These are phyloP conservation scores for Sarcophilus harrisii DNA, from an alignment of 2,797 vertebrate species.

Conservation along the genomic window DNA sequence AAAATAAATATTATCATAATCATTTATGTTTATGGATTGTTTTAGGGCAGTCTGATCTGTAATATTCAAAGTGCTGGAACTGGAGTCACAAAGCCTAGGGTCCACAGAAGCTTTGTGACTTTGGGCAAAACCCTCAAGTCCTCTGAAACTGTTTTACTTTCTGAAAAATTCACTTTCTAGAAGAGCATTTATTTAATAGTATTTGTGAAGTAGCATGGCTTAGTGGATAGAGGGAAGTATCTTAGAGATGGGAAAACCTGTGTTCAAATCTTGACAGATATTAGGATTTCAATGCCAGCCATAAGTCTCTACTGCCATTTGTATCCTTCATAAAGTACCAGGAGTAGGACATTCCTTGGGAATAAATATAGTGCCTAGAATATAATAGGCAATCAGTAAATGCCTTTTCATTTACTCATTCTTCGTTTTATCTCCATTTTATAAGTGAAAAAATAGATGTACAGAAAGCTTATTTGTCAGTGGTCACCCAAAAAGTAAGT, in stretches of 20 bases:
- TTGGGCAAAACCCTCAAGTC: neutral
- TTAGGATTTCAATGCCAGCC: neutral
- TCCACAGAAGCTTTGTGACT: neutral
- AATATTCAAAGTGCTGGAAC: neutral
- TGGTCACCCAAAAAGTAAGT: neutral
- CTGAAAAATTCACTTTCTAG: neutral
- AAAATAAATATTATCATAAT: neutral
- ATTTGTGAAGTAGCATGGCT: neutral
- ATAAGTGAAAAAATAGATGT: neutral
- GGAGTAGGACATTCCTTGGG: neutral
- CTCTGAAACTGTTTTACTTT: neutral
- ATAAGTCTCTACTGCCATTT: neutral
- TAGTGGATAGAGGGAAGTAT: neutral
- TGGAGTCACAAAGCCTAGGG: too few relatives aligned
- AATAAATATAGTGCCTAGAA: neutral
- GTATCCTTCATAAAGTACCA: neutral
- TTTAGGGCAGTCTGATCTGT: neutral
- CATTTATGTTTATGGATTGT: neutral
- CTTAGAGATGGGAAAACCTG: neutral
- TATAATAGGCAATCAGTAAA: neutral
- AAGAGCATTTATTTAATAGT: neutral
- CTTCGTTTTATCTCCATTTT: neutral
- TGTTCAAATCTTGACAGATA: neutral
- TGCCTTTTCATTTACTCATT: neutral
- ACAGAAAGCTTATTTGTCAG: neutral